Evolutionary conservation across 2,113 vertebrate genomes (phyloP).

Genomic region (Herpetotheres cachinnans): DNA sequence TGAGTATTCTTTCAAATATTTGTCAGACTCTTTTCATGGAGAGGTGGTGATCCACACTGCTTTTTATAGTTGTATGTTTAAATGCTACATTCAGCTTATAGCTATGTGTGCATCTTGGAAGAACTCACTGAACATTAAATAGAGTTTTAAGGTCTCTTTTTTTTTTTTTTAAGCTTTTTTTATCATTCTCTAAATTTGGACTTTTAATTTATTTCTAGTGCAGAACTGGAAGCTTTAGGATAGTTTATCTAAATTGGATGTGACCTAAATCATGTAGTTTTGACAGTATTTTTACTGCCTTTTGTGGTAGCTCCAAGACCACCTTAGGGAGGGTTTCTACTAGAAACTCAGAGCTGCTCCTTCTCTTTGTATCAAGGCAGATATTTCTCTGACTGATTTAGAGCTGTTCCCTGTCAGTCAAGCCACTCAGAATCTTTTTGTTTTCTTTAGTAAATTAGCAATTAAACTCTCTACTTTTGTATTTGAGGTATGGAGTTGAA

Average conservation of each 20-base stretch:
- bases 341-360: not conserved
- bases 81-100: not conserved
- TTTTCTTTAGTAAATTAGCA: not conserved
- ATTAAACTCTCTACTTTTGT: not conserved
- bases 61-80: not conserved
- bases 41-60: not conserved
- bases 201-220: not conserved
- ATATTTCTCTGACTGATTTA: not conserved
- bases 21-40: not conserved
- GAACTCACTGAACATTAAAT: not conserved
- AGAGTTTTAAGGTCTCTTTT: not conserved
- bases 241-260: not conserved
- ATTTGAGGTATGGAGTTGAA: slow-evolving; percentile 89
- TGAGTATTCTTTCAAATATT: not conserved
- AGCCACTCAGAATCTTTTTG: not conserved
- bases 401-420: not conserved
- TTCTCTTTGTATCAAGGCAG: not conserved
- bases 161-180: not conserved
- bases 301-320: not conserved
- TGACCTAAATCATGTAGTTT: not conserved
- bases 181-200: not conserved
- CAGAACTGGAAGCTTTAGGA: not conserved
- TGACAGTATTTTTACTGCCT: not conserved
- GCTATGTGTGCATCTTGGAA: not conserved
- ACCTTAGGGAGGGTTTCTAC: not conserved